Base-by-base conservation (phyloP, 1,140 invertebrate species). In the Anagrus nilaparvatae region DNA sequence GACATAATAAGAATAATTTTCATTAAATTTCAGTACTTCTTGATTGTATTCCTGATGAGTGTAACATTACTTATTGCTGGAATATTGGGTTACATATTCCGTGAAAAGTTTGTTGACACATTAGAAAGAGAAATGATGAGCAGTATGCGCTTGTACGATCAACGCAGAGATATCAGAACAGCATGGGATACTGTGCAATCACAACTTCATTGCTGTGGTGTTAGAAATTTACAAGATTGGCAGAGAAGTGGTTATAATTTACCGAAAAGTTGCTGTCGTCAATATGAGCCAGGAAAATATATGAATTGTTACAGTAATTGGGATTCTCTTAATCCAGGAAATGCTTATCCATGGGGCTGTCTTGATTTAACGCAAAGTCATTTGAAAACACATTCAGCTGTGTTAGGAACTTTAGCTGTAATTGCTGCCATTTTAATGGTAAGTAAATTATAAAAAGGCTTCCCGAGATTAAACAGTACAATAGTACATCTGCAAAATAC, bases 51-150 rank as follows among this genome's bases (percentile, higher is more conserved):
- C 51, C 70, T 90, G 43, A 77, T 92, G 39, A 90, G 91, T 60
- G 82, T 92, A 39, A 82, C 82, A 37, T 82, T 92, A 76, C 63
- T 92, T 44, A 81, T 92, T 49, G 88, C 87, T 16, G 89, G 88
- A 13, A 84, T 92, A 38, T 69, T 94, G 25, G 85, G 84, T 18
- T 92, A 89, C 55, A 85, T 93, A 23, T 93, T 91, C 65, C 74
- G 84, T 33, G 81, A 80, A 47, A 81, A 87, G 59, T 78, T 88
- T 10, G 60, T 79, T 18, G 71, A 72, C 17, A 80, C 78, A 0
- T 71, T 87, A 59, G 76, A 84, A 50, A 75, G 78, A 41, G 80
- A 85, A 62, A 86, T 92, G 86, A 65, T 75, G 25, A 78, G 76
- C 29, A 77, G 84, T 3, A 75, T 91, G 51, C 74, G 74, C 4